Percentiles rank a stretch among this genome's conserved stretches.
phyloP scores from a whole-genome alignment of 2,888 invertebrate species.

The Helicoverpa assulta region DNA sequence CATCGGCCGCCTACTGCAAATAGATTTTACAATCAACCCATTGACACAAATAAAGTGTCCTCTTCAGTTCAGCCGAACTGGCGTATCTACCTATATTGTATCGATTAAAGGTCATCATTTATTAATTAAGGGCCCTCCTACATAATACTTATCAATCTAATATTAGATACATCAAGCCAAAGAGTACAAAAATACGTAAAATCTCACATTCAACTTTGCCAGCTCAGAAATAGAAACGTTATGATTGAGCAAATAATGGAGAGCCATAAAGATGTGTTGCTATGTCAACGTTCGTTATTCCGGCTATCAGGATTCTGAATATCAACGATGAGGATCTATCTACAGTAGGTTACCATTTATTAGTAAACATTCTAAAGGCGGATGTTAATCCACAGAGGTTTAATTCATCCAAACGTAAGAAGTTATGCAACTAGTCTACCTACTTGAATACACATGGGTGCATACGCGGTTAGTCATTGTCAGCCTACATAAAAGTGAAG shows the following conservation, averaged over 20 bases:
- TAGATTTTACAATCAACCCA: slow-evolving; percentile 71
- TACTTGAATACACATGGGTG: slow-evolving; percentile 51
- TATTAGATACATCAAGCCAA: background rate
- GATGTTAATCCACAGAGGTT: slow-evolving; percentile 20
- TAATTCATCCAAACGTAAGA: slow-evolving; percentile 44
- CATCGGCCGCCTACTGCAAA: slow-evolving; percentile 66
- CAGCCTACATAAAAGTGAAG: slow-evolving; percentile 66
- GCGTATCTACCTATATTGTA: slow-evolving; percentile 32
- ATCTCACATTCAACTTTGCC: background rate
- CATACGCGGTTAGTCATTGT: slow-evolving; percentile 59
- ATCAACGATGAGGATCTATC: slow-evolving; percentile 15
- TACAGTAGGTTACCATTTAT: background rate
- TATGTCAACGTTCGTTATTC: slow-evolving; percentile 32
- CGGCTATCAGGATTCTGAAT: slow-evolving; percentile 21
- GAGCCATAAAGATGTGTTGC: slow-evolving; percentile 23
- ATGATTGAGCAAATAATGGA: slow-evolving; percentile 29
- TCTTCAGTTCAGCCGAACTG: slow-evolving; percentile 39
- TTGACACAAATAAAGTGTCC: slow-evolving; percentile 66
- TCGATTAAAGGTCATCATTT: slow-evolving; percentile 17
- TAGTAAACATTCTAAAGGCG: slow-evolving; percentile 9
- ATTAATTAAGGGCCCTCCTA: slow-evolving; percentile 18
- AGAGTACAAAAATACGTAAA: slow-evolving; percentile 6
- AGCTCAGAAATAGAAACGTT: slow-evolving; percentile 34
- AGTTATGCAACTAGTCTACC: slow-evolving; percentile 53
- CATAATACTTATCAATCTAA: background rate